A percentile compares a stretch with the other conserved stretches of the same genome.
Conservation (phyloP, 2,113 vertebrate genomes). For the Pygoscelis adeliae region DNA sequence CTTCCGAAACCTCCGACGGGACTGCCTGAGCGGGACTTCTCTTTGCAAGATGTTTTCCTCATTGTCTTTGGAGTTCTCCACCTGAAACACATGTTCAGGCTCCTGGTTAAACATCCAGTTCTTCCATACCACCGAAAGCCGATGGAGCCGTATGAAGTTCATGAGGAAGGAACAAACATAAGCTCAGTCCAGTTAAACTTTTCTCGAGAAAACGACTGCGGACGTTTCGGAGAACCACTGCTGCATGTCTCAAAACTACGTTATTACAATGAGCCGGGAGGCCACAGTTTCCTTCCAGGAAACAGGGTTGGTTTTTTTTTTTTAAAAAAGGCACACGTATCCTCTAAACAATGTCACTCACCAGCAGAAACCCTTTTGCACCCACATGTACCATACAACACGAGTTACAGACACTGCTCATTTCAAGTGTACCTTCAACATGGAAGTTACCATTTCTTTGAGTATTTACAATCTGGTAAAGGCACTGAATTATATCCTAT, state of each 20-base stretch:
- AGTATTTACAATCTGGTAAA: not conserved
- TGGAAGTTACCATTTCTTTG: not conserved
- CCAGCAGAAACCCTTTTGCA: slow-evolving; percentile 31
- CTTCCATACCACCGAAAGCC: slow-evolving; percentile 84
- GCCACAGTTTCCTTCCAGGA: slow-evolving; percentile 87
- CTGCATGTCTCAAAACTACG: slow-evolving; percentile 2
- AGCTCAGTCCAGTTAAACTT: not conserved
- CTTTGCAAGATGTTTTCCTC: slow-evolving; percentile 85
- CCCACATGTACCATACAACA: not conserved
- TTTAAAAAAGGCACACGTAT: slow-evolving; percentile 41
- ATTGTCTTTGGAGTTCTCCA: slow-evolving; percentile 90
- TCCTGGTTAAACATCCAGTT: slow-evolving; percentile 92
- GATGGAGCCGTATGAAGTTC: slow-evolving; percentile 82
- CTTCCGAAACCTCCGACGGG: slow-evolving; percentile 85
- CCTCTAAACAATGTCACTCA: slow-evolving; percentile 49
- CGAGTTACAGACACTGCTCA: not conserved
- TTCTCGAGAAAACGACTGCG: not conserved
- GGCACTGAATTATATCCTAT: not conserved
- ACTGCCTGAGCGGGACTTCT: slow-evolving; percentile 83
- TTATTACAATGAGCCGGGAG: slow-evolving; percentile 59
- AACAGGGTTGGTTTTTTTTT: slow-evolving; percentile 31
- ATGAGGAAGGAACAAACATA: slow-evolving; percentile 70
- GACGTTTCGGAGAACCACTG: not conserved
- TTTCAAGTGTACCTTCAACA: not conserved
- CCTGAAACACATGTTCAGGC: slow-evolving; percentile 86